phyloP scores from a whole-genome alignment of 2,797 vertebrate species.

The Poecilia picta region DNA sequence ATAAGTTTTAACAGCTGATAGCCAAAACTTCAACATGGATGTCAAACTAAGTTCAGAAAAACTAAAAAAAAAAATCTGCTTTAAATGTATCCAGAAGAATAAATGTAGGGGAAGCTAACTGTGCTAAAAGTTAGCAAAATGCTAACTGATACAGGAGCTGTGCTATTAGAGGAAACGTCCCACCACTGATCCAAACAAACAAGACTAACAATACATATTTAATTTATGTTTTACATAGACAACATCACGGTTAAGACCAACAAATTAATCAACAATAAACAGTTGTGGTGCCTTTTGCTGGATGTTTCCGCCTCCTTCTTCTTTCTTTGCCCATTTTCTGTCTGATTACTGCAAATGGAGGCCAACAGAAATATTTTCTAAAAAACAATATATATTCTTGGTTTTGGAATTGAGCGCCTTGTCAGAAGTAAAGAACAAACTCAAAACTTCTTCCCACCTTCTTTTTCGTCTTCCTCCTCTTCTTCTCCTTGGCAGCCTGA shows the following conservation, averaged over 20 bases:
- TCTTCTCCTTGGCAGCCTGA: conserved; percentile 97
- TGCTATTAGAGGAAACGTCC: background rate
- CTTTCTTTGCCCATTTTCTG: background rate
- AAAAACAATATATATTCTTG: background rate
- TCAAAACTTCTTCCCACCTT: conserved; percentile 81
- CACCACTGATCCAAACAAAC: background rate
- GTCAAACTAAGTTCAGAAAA: background rate
- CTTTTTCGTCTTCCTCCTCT: conserved; percentile 91
- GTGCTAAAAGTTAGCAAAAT: background rate
- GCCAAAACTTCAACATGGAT: background rate
- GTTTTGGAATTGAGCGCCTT: background rate
- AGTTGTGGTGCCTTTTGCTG: background rate
- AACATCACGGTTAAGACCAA: background rate
- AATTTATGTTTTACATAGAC: background rate
- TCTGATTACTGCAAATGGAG: background rate
- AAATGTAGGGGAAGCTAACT: background rate
- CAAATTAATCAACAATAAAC: background rate
- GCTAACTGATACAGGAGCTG: background rate
- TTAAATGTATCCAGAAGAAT: background rate
- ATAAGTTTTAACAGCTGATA: too few species aligned
- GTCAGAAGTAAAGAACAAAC: background rate
- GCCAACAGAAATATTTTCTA: background rate
- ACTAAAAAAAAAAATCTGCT: background rate
- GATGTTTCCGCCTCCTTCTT: background rate
- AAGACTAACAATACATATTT: background rate